Evolutionary conservation across 2,797 vertebrate species (phyloP).

Genomic region (Halcyon chelicuti): DNA sequence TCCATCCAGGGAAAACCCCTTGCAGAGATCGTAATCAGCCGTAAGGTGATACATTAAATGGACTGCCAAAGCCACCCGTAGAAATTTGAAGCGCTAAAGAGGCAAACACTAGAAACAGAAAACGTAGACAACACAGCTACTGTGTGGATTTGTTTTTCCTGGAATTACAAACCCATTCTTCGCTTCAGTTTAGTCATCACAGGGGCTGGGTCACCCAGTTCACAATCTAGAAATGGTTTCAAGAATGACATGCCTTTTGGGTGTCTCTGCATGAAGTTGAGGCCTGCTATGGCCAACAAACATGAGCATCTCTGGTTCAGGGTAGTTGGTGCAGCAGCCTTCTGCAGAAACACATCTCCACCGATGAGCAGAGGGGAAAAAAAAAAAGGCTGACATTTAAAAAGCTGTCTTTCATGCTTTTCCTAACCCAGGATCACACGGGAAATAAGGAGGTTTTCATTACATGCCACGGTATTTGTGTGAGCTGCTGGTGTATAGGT

Average conservation of each 20-base stretch:
- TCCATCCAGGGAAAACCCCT: neutral
- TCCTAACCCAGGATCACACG: neutral
- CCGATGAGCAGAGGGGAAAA: neutral
- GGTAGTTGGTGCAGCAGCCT: neutral
- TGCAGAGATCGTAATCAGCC: neutral
- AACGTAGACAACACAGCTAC: neutral
- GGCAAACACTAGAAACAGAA: neutral
- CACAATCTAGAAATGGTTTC: accelerated
- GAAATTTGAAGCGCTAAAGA: neutral
- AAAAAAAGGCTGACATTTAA: neutral
- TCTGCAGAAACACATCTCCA: neutral
- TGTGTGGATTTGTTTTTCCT: constrained; percentile 30
- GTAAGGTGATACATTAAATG: constrained; percentile 27
- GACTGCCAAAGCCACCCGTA: neutral
- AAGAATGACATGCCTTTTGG: neutral
- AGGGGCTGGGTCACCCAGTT: neutral
- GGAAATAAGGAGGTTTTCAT: neutral
- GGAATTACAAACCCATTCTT: neutral
- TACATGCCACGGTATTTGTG: neutral
- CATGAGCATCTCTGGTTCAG: neutral
- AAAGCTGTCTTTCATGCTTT: neutral
- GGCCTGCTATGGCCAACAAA: neutral
- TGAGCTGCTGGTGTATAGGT: neutral
- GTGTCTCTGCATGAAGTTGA: neutral
- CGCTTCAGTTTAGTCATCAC: neutral